A percentile compares a stretch with the other conserved stretches of the same genome.
phyloP scores from a whole-genome alignment of 1,140 invertebrate species.

The Drosophila sproati region DNA sequence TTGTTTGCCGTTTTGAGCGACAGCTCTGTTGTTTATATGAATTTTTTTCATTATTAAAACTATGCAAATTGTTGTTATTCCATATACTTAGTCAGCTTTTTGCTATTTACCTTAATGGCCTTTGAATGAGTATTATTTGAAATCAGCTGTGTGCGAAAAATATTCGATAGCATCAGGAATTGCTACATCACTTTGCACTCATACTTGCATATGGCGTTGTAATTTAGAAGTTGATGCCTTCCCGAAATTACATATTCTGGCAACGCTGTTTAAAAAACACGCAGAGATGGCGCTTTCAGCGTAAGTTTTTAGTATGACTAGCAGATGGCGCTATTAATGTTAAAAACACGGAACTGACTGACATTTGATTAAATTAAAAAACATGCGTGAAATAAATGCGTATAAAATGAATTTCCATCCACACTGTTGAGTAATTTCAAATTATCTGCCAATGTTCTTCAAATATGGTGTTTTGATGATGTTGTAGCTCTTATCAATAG shows the following conservation, averaged over 20 bases:
- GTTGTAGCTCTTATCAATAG: too few species aligned
- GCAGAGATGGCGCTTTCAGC: too few species aligned
- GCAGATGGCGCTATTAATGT: conserved; percentile 1
- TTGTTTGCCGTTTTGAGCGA: neutral
- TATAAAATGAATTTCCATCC: too few species aligned
- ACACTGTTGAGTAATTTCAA: too few species aligned
- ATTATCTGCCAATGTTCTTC: too few species aligned
- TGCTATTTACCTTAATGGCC: neutral
- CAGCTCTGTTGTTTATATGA: neutral
- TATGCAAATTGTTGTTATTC: neutral
- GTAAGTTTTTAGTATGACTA: neutral
- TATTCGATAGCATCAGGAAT: neutral
- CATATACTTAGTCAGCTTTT: neutral
- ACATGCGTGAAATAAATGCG: too few species aligned
- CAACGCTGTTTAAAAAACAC: too few species aligned
- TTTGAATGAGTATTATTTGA: neutral
- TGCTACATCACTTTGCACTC: neutral
- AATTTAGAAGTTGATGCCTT: too few species aligned
- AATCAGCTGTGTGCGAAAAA: conserved; percentile 17
- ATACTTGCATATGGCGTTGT: too few species aligned
- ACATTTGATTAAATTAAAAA: neutral
- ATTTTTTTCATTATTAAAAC: neutral
- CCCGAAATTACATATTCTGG: too few species aligned
- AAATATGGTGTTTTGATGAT: too few species aligned
- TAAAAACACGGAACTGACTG: neutral